Base-by-base conservation (phyloP, 2,797 vertebrate species). In the Mus spretus region DNA sequence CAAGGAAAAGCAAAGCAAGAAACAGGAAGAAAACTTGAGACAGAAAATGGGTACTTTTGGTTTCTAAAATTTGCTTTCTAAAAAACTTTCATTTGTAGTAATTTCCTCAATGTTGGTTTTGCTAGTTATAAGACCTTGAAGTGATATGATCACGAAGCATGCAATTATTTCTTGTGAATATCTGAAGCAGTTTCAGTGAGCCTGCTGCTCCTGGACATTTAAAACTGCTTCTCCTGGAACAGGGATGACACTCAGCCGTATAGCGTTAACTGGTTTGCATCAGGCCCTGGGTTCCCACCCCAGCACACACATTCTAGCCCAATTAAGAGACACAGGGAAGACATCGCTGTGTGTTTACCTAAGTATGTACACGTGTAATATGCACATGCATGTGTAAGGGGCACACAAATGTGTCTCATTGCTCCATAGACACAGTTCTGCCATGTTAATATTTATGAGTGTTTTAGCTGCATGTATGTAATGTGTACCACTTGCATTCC, bases 41-140 rank as follows among this genome's bases (percentile, higher is more conserved):
- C 80, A 81, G 44, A 95, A 95, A 95, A 90, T 59, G 20, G 65
- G 6, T 88, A 92, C 61, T 89, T 88, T 37, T 72, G 34, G 67
- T 72, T 37, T 72, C 67, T 72, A 72, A 72, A 72, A 37, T 37
- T 67, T 67, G 65, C 31, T 67, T 34, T 34, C 65, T 34, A 67
- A 80, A 8, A 90, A 89, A 77, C 80, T 61, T 94, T 31, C 57
- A 90, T 31, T 44, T 85, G 61, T 10, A 81, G 37, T 44, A 83
- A 80, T 67, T 84, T 87, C n/a, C 67, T 91, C 17, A 26, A 10
- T n/a, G 63, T 93, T 34, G 20, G 37, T 17, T 85, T 91, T 90
- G 82, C 28, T 77, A 84, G 37, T 92, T 87, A 93, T 50, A 19
- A 22, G 65, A 22, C 1, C 14, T 93, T 80, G 59, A 93, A 65